Conservation (phyloP, 2,113 vertebrate species). For the Crotalus tigris region DNA sequence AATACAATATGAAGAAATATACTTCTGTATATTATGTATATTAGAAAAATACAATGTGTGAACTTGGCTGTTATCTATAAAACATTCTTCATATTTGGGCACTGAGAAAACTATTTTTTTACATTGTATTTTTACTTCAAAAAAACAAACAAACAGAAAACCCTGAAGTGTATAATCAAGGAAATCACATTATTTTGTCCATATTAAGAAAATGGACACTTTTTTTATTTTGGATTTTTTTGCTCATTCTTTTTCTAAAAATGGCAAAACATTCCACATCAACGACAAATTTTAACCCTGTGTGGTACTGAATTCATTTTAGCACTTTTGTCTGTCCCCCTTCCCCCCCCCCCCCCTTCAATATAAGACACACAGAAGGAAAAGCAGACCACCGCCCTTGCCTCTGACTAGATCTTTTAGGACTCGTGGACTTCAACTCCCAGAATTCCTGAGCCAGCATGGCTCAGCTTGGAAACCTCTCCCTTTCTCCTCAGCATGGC, state of each 20-base stretch:
- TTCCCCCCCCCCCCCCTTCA: neutral
- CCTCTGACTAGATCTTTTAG: too few species aligned
- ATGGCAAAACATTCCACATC: neutral
- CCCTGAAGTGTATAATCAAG: neutral
- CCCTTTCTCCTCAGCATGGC: too few species aligned
- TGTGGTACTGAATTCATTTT: neutral
- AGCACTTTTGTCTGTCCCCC: constrained; percentile 42
- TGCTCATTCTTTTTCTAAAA: neutral
- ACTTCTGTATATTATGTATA: neutral
- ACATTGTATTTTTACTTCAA: neutral
- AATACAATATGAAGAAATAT: neutral
- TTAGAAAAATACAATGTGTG: neutral
- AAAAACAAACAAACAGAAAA: neutral
- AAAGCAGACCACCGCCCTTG: constrained; percentile 36
- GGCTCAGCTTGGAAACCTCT: too few species aligned
- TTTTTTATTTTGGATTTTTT: neutral
- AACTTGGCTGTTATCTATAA: neutral
- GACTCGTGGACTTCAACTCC: too few species aligned
- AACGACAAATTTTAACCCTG: accelerated
- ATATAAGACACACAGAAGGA: constrained; percentile 17
- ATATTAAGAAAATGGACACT: neutral
- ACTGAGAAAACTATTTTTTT: neutral
- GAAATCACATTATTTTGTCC: neutral
- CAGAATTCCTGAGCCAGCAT: too few species aligned
- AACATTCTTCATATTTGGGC: neutral